phyloP scores from a whole-genome alignment of 2,888 invertebrate species.

The Dendrolimus pini region DNA sequence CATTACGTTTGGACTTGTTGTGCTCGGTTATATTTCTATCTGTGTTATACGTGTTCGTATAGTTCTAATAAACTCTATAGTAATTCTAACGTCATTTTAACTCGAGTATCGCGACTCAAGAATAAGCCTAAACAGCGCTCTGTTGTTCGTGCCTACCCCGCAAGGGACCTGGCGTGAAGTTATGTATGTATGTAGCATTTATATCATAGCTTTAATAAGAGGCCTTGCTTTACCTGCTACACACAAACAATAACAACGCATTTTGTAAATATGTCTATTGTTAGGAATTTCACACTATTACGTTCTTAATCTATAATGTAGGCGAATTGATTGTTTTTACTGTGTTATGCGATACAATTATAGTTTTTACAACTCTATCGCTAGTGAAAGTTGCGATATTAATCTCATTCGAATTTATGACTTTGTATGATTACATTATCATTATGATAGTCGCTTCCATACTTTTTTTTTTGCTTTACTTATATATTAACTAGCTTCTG shows the following conservation, averaged over 20 bases:
- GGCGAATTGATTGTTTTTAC: neutral
- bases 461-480: too few relatives aligned
- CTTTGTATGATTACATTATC: neutral
- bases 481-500: too few relatives aligned
- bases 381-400: neutral
- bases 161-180: too few relatives aligned
- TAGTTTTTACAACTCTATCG: neutral
- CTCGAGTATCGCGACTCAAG: too few relatives aligned
- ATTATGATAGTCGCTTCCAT: neutral
- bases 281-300: conserved; percentile 3
- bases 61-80: too few relatives aligned
- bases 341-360: neutral
- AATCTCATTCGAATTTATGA: neutral
- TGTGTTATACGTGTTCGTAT: too few relatives aligned
- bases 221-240: neutral
- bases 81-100: too few relatives aligned
- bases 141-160: too few relatives aligned
- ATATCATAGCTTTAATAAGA: neutral
- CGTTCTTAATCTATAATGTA: neutral
- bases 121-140: too few relatives aligned
- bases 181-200: too few relatives aligned
- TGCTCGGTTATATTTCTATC: too few relatives aligned
- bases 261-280: conserved; percentile 2
- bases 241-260: neutral
- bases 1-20: too few relatives aligned